A percentile compares a stretch with the other conserved stretches of the same genome.
These are phyloP conservation scores for Elachura formosa DNA, from an alignment of 2,113 vertebrate genomes.

Conservation along the genomic window DNA sequence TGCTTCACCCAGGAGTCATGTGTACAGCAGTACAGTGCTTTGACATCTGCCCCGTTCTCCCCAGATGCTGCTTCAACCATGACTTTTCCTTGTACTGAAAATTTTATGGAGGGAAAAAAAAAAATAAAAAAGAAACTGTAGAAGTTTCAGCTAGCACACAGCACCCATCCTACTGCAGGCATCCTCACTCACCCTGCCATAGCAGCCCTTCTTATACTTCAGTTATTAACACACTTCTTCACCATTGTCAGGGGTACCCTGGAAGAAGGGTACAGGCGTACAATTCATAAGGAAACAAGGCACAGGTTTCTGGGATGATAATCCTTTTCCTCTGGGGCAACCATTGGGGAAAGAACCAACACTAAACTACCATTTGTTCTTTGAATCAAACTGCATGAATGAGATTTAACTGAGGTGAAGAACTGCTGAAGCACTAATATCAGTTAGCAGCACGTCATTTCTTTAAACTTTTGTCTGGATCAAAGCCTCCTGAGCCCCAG, in stretches of 20 bases:
- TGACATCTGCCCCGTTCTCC: background rate
- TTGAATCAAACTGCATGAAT: background rate
- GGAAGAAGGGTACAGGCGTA: background rate
- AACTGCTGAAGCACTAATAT: background rate
- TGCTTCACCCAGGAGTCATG: background rate
- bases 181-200: background rate
- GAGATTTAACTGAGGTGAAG: constrained; percentile 3
- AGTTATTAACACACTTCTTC: background rate
- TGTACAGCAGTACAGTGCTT: background rate
- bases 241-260: background rate
- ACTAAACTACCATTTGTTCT: background rate
- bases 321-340: background rate
- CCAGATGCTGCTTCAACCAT: background rate
- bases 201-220: background rate
- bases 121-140: background rate
- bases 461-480: background rate
- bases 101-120: rapidly evolving
- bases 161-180: background rate
- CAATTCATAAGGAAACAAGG: background rate
- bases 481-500: background rate
- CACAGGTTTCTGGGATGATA: background rate
- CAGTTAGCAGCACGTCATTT: background rate
- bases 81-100: background rate
- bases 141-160: background rate
- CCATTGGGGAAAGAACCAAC: background rate